Conservation (phyloP, 2,113 vertebrate genomes). For the Aspidoscelis tigris region DNA sequence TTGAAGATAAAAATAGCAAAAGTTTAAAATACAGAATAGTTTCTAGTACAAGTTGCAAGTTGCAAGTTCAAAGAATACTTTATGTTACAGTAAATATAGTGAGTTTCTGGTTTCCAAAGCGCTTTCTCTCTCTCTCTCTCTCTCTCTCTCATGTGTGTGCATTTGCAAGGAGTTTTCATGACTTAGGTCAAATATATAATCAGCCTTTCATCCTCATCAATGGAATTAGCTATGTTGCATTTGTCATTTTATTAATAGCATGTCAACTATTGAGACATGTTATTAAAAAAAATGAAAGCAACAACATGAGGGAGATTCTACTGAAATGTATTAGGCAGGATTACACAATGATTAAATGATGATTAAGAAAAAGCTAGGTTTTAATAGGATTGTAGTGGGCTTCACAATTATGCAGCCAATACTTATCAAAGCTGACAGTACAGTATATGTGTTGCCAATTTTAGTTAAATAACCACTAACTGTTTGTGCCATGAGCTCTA, state of each 20-base stretch:
- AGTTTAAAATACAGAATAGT: background rate
- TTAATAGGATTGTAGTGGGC: background rate
- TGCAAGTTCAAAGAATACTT: background rate
- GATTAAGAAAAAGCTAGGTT: conserved; percentile 12
- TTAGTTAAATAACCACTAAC: conserved; percentile 15
- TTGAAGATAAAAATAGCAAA: no score
- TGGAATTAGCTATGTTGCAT: conserved; percentile 2
- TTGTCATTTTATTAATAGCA: conserved; percentile 20
- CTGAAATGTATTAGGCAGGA: conserved; percentile 15
- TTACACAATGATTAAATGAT: conserved; percentile 28
- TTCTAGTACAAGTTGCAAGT: background rate
- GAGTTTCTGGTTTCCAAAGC: background rate
- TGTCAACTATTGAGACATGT: background rate
- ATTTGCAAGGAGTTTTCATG: background rate
- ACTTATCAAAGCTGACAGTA: background rate
- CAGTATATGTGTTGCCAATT: background rate
- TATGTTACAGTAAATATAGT: background rate
- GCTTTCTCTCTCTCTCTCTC: no score
- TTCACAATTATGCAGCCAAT: background rate
- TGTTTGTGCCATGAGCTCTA: background rate
- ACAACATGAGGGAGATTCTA: background rate
- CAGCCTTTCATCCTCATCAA: conserved; percentile 12
- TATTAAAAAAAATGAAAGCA: conserved; percentile 35
- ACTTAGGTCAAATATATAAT: conserved; percentile 13
- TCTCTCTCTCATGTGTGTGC: background rate